Evolutionary conservation across 2,888 invertebrate genomes (phyloP).

Genomic region (Yponomeuta malinellus): DNA sequence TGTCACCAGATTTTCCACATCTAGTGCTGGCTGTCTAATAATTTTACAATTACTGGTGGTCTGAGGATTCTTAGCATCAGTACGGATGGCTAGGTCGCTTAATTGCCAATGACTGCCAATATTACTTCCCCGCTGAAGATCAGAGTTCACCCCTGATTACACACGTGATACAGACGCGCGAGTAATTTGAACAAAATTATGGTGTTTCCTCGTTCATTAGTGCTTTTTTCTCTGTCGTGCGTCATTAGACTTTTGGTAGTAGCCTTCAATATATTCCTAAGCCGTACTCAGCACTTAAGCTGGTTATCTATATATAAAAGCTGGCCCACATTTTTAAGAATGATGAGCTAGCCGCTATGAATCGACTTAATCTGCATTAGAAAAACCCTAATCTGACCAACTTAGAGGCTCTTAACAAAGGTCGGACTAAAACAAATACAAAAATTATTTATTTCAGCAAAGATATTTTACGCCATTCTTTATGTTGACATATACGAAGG

Average conservation of each 20-base stretch:
- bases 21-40: neutral
- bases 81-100: neutral
- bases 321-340: too few species aligned
- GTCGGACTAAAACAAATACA: too few species aligned
- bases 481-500: too few species aligned
- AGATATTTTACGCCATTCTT: too few species aligned
- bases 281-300: too few species aligned
- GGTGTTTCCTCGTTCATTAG: neutral
- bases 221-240: neutral
- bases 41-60: neutral
- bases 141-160: neutral
- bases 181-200: neutral
- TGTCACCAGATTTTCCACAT: neutral
- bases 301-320: too few species aligned
- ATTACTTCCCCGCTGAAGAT: neutral
- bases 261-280: too few species aligned
- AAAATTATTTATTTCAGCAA: too few species aligned
- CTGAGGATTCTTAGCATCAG: neutral
- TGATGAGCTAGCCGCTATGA: too few species aligned
- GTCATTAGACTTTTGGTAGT: neutral
- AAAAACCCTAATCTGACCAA: too few species aligned
- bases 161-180: neutral
- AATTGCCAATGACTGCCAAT: neutral
- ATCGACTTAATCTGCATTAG: too few species aligned
- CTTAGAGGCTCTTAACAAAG: too few species aligned